Conservation (phyloP, 2,797 vertebrate species). For the Lagodon rhomboides region DNA sequence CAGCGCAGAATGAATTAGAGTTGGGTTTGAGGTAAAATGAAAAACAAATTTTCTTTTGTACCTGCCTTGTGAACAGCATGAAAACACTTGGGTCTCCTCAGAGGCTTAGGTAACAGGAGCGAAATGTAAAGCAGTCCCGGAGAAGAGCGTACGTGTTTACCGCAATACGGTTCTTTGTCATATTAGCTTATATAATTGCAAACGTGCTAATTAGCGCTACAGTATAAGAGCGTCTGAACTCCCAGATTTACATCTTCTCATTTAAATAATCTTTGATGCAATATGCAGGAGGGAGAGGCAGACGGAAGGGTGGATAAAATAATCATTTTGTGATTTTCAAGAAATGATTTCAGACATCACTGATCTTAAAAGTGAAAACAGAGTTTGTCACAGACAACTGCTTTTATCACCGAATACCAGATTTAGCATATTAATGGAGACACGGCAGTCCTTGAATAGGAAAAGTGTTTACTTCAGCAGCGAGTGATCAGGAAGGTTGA, state of each 20-base stretch:
- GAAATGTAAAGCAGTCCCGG: slow-evolving; percentile 21
- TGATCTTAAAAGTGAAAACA: slow-evolving; percentile 15
- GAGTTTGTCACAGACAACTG: slow-evolving; percentile 12
- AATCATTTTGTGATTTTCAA: slow-evolving; percentile 11
- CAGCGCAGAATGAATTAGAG: slow-evolving; percentile 16
- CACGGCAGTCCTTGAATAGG: neutral
- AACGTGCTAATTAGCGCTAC: slow-evolving; percentile 11
- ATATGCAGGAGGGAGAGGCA: neutral
- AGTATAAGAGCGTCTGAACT: slow-evolving; percentile 13
- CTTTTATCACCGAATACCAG: slow-evolving; percentile 18
- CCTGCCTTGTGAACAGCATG: slow-evolving; percentile 11
- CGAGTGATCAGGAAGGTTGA: neutral
- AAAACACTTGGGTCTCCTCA: neutral
- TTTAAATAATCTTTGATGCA: slow-evolving; percentile 39
- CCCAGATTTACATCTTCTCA: slow-evolving; percentile 32
- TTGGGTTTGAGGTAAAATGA: slow-evolving; percentile 34
- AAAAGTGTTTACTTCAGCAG: neutral
- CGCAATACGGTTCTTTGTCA: slow-evolving; percentile 15
- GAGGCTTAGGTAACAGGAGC: neutral
- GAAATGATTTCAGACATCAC: slow-evolving; percentile 19
- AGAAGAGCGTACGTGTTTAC: slow-evolving; percentile 1
- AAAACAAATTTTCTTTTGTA: slow-evolving; percentile 18
- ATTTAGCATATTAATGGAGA: slow-evolving; percentile 18
- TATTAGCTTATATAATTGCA: slow-evolving; percentile 12
- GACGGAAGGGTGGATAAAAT: slow-evolving; percentile 14